Evolutionary conservation across 2,113 vertebrate species (phyloP).

Genomic region (Pseudonaja textilis): DNA sequence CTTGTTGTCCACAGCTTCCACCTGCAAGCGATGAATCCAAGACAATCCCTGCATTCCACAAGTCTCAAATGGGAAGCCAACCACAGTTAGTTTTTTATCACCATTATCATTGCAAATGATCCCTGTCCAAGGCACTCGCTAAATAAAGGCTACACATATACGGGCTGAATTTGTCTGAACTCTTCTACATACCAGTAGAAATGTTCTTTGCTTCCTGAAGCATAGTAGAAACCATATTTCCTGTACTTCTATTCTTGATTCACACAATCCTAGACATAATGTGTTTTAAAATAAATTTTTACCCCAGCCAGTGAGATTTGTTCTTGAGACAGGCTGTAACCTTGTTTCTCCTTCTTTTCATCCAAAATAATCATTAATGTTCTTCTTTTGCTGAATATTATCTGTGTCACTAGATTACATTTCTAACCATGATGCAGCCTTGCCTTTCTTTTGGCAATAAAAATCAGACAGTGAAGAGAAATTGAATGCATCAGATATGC

Average conservation of each 20-base stretch:
- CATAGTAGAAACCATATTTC: background rate
- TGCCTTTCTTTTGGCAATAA: constrained; percentile 21
- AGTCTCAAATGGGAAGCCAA: background rate
- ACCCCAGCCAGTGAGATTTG: background rate
- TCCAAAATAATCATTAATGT: background rate
- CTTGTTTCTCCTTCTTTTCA: background rate
- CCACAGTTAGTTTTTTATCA: no score
- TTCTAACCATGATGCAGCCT: background rate
- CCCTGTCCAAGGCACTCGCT: no score
- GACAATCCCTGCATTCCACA: background rate
- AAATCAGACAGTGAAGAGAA: background rate
- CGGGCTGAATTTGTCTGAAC: background rate
- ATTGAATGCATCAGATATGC: constrained; percentile 11
- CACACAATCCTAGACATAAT: background rate
- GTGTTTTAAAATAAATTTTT: background rate
- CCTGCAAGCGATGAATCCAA: background rate
- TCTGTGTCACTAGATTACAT: background rate
- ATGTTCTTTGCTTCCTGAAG: background rate
- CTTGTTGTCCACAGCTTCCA: background rate
- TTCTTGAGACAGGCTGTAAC: background rate
- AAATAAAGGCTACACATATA: background rate
- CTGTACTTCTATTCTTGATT: background rate
- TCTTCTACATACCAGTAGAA: background rate
- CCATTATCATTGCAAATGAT: no score
- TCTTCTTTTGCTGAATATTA: background rate